Evolutionary conservation across 2,797 vertebrate species (phyloP).

Genomic region (Sebastes baramenuke): DNA sequence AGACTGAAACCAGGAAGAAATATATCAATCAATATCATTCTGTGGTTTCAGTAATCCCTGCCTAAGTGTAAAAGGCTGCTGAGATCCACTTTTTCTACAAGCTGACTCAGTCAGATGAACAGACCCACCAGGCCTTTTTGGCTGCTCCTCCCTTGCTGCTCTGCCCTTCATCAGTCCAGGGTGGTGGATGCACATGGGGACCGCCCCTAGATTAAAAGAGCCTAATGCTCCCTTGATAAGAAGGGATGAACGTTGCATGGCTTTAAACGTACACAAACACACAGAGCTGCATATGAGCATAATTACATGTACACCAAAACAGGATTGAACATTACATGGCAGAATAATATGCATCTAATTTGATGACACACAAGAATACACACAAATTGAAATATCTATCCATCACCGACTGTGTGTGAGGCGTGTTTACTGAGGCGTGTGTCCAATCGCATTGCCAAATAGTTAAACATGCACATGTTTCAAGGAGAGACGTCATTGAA

Average conservation of each 20-base stretch:
- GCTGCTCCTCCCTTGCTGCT: conserved; percentile 28
- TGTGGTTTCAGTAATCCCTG: conserved; percentile 60
- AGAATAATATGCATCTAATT: conserved; percentile 18
- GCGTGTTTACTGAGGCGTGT: not conserved
- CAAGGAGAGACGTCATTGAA: not conserved
- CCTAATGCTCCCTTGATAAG: conserved; percentile 56
- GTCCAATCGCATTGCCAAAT: not conserved
- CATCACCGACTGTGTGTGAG: not conserved
- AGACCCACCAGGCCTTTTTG: conserved; percentile 32
- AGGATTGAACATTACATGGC: conserved; percentile 6
- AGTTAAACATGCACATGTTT: conserved; percentile 15
- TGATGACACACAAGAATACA: conserved; percentile 34
- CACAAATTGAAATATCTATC: conserved; percentile 16
- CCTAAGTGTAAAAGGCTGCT: conserved; percentile 54
- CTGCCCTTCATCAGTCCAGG: conserved; percentile 51
- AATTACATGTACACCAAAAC: conserved; percentile 44
- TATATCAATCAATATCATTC: conserved; percentile 63
- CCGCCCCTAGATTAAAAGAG: conserved; percentile 69
- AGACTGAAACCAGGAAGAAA: conserved; percentile 49
- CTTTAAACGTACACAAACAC: conserved; percentile 49
- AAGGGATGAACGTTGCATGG: conserved; percentile 30
- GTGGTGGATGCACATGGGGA: conserved; percentile 64
- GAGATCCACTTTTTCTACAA: conserved; percentile 40
- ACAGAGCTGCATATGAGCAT: conserved; percentile 23
- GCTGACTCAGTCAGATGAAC: conserved; percentile 57